These are phyloP conservation scores for Goniozus legneri DNA, from an alignment of 1,140 invertebrate genomes.

Conservation along the genomic window DNA sequence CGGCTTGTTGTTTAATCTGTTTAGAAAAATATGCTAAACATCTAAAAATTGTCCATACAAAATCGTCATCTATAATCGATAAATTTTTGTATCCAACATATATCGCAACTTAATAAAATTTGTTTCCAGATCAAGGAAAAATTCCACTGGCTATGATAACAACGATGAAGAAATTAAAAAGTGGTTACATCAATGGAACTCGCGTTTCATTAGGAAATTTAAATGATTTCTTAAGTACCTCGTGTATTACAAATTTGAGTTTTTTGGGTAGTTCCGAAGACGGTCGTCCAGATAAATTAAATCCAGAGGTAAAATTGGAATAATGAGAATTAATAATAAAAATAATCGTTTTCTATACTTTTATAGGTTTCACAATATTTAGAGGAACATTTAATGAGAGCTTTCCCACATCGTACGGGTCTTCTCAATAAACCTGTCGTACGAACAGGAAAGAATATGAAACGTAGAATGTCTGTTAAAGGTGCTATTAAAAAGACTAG, in stretches of 20 bases:
- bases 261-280: slow-evolving; percentile 91
- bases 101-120: no score
- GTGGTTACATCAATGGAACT: slow-evolving; percentile 97
- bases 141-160: slow-evolving; percentile 92
- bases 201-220: slow-evolving; percentile 89
- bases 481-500: slow-evolving; percentile 84
- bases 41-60: no score
- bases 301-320: slow-evolving; percentile 44
- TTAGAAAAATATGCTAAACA: no score
- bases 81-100: no score
- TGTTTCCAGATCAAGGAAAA: slow-evolving; percentile 82
- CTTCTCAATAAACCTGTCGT: slow-evolving; percentile 56
- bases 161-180: slow-evolving; percentile 97
- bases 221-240: slow-evolving; percentile 91
- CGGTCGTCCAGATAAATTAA: slow-evolving; percentile 74
- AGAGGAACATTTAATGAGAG: slow-evolving; percentile 80
- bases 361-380: slow-evolving; percentile 81
- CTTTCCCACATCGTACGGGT: slow-evolving; percentile 69
- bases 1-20: no score
- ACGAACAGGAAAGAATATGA: slow-evolving; percentile 57
- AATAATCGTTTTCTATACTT: slow-evolving; percentile 13
- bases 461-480: slow-evolving; percentile 75
- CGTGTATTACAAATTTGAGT: slow-evolving; percentile 92
- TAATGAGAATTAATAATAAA: no score
- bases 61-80: no score